Percentiles rank a stretch among this genome's conserved stretches.
These are phyloP conservation scores for Lasiurus cinereus DNA, from an alignment of 2,113 vertebrate species.

Conservation along the genomic window DNA sequence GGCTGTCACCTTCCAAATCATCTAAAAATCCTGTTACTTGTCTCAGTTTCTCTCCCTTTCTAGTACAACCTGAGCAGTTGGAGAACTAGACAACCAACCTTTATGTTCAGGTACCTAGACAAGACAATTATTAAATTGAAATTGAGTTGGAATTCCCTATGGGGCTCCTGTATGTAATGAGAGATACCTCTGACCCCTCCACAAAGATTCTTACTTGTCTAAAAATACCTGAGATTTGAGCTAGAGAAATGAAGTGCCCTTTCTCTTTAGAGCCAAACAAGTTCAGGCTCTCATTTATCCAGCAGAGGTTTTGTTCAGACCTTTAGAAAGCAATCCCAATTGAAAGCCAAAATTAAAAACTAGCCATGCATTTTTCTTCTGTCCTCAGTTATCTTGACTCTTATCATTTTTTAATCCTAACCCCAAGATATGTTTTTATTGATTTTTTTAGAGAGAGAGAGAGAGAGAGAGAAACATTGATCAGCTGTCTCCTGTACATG, in stretches of 20 bases:
- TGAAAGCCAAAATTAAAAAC: neutral
- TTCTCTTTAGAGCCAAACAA: neutral
- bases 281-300: neutral
- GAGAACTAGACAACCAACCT: neutral
- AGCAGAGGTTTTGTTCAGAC: neutral
- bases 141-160: neutral
- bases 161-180: neutral
- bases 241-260: neutral
- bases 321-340: neutral
- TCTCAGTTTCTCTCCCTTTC: neutral
- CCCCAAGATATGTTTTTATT: too few relatives aligned
- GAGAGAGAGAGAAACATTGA: too few relatives aligned
- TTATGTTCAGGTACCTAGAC: neutral
- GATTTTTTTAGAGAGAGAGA: too few relatives aligned
- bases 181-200: neutral
- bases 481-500: too few relatives aligned
- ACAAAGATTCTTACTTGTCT: neutral
- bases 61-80: neutral
- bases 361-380: neutral
- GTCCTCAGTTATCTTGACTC: neutral
- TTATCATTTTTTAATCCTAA: too few relatives aligned
- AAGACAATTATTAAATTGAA: neutral
- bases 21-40: neutral
- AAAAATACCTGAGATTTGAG: neutral
- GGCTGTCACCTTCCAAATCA: neutral